Evolutionary conservation across 2,888 invertebrate species (phyloP), one percentile per base, ranked within the genome.

Genomic region (Amiota communis): DNA sequence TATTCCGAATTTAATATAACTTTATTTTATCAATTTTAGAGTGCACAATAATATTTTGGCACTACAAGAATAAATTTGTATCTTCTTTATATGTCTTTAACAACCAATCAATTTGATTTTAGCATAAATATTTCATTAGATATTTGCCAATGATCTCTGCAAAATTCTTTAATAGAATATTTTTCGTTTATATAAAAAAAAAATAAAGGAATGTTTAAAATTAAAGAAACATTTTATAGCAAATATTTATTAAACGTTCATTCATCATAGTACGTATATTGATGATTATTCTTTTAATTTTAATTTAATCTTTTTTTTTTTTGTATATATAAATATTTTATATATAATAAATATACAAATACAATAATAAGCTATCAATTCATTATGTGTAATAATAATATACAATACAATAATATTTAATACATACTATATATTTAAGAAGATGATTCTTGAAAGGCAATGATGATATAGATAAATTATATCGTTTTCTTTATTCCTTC

Each of bases 281-380:
- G 36, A 36, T 36, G 36, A 36, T 36, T 36, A 36, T 36, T 36
- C 36, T 36, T 36, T 36, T 36, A 36, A 36, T 36, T 36, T 36
- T 36, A n/a, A n/a, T n/a, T n/a, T n/a, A n/a, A n/a, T 36, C 36
- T 36, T 36, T 2, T 36, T 36, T 6, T 6, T 36, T 36, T 6
- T 36, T 36, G 36, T 63, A 63, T 23, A 63, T 36, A 36, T 63
- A 63, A 63, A 36, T 63, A 36, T 36, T 53, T 63, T 46, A 59
- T 15, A 36, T 36, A 15, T 23, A 51, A 68, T 68, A 68, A 53
- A 53, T 68, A 53, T 68, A 23, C 53, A 68, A 68, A 23, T 68
- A 68, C 51, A 68, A 68, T 36, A 36, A 36, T 68, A 68, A 51
- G 67, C 67, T 68, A 53, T 17, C 36, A 36, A 36, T 36, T 36